Base-by-base conservation (phyloP, 1,140 invertebrate species). In the Drosophila chauvacae region DNA sequence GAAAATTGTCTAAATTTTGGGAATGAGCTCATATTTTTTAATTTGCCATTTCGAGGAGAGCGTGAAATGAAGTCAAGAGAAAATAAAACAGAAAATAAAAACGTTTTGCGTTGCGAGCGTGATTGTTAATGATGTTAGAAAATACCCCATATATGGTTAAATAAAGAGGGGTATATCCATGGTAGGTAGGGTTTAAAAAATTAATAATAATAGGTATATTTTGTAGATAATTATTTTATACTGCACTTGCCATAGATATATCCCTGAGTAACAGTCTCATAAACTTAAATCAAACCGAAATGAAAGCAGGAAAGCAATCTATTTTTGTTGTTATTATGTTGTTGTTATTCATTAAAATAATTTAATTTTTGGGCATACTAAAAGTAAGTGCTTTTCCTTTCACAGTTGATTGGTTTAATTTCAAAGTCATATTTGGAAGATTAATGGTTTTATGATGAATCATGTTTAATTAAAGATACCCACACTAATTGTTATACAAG, bases 1-100 rank as follows among this genome's bases (percentile, higher is more conserved):
- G 42, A 39, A 72, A 77, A 70, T 70, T 77, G 74, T 79, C 76
- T 71, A 75, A 79, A 75, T 64, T 80, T 65, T 69, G 82, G 69
- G 73, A 86, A 83, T 83, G 85, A 88, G 81, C 80, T 84, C 84
- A 88, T 80, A 68, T 80, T 59, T 77, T 77, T 62, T 65, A 60
- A 65, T 64, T 76, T 39, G 53, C 59, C 60, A 63, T 62, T 80
- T 65, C 53, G 53, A 56, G 61, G 71, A 68, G 81, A 77, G 72
- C 81, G 76, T 76, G 30, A 83, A 83, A 59, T 48, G 53, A 45
- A 69, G 60, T 50, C 53, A 51, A 63, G 50, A 64, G 30, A 64
- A 57, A 59, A 48, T 41, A 50, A 50, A 50, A 64, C 33, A 1
- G 18, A 55, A 55, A 56, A 56, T 56, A 56, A 65, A 77, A 64